phyloP scores from a whole-genome alignment of 2,888 invertebrate genomes.

The Drosophila mulleri region DNA sequence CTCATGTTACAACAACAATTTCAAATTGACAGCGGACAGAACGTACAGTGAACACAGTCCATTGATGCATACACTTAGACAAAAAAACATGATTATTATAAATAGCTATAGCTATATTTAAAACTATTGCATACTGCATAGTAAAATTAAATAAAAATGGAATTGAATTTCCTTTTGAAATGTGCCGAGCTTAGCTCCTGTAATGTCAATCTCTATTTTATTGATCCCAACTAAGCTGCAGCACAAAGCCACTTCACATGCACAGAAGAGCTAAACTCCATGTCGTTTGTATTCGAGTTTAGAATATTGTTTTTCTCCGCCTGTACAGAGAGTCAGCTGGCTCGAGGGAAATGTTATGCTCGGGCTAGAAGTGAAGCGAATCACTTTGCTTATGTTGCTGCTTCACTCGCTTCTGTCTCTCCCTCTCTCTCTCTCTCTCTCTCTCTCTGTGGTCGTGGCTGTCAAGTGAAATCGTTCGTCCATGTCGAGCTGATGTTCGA shows the following conservation, averaged over 20 bases:
- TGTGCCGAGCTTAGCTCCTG: not conserved
- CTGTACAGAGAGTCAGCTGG: not conserved
- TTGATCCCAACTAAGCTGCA: not conserved
- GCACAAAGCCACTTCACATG: not conserved
- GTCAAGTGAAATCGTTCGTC: conserved; percentile 75
- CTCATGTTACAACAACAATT: conserved; percentile 67
- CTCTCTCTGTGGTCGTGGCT: conserved; percentile 22
- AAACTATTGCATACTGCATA: too few species aligned
- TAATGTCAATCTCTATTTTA: not conserved
- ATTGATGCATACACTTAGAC: conserved; percentile 5
- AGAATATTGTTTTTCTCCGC: conserved; percentile 6
- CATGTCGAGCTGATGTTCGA: conserved; percentile 29
- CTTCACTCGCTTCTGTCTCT: conserved; percentile 8
- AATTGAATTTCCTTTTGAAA: too few species aligned
- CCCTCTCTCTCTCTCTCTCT: not conserved
- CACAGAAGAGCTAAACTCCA: too few species aligned
- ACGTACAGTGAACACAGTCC: conserved; percentile 20
- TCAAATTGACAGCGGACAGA: conserved; percentile 36
- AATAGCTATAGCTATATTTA: not conserved
- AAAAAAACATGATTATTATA: not conserved
- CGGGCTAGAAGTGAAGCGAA: conserved; percentile 30
- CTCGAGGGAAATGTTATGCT: conserved; percentile 55
- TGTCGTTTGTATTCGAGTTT: not conserved
- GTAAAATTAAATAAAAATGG: too few species aligned
- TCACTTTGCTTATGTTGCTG: conserved; percentile 53